Base-by-base conservation (phyloP, 2,888 invertebrate genomes). In the Eupithecia tripunctaria region DNA sequence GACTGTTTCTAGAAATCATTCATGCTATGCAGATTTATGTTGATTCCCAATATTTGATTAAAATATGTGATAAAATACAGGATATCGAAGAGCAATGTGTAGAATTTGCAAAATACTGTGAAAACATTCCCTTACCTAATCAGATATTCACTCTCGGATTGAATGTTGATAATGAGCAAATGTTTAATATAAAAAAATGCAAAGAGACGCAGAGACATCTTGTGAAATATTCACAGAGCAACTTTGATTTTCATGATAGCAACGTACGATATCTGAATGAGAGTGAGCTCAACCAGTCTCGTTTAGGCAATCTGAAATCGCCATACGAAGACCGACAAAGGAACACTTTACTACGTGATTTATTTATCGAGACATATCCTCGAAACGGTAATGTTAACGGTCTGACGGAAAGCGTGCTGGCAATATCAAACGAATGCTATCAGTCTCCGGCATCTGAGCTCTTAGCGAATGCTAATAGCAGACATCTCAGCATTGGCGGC, bases 1-100 rank as follows among this genome's bases (percentile, higher is more conserved):
- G 94, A 67, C 95, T 95, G 65, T 96, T 96, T 82, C 86, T 96
- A 47, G 93, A 95, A 36, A 95, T 96, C 3, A 95, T 96, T 38
- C 90, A 89, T 82, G 86, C 89, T 2, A 84, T 94, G 85, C 86
- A 92, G 85, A 90, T 94, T 82, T 90, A 87, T 80, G 84, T 94
- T 59, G 94, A 94, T 70, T 81, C 81, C 38, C 81, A 88, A 78
- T 85, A 86, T 82, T 85, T 89, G 74, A 78, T 82, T 18, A 77
- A 82, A 76, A 76, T 82, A n/a, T 75, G 77, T n/a, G 80, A 21
- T 56, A 21, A 56, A 56, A 25, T 56, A 14, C 56, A 83, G 7
- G 70, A 70, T 36, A 47, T 76, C 25, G 76, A 82, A 60, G 78
- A 80, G 32, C 76, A 73, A 38, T 74, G 78, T 72, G 74, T 75